Evolutionary conservation across 2,113 vertebrate genomes (phyloP).

Genomic region (Heterocephalus glaber): DNA sequence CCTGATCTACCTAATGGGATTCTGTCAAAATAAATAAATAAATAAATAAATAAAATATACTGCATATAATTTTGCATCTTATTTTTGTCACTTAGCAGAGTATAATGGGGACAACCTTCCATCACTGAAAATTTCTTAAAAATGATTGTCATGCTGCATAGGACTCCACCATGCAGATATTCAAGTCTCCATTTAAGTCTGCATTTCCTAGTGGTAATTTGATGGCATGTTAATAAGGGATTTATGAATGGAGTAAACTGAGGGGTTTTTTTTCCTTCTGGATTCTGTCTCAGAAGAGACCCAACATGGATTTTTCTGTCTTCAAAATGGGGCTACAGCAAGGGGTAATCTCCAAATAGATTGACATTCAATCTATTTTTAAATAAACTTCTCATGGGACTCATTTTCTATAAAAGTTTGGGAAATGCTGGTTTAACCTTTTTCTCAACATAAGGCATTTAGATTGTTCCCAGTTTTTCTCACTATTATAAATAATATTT

Average conservation of each 20-base stretch:
- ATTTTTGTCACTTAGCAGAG: constrained; percentile 5
- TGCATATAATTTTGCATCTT: not conserved
- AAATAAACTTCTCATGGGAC: not conserved
- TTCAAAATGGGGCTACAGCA: not conserved
- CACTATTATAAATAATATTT: constrained; percentile 44
- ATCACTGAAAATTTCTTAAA: not conserved
- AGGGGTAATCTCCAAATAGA: not conserved
- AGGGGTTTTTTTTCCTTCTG: not conserved
- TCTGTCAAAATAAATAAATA: not conserved
- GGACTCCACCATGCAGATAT: not conserved
- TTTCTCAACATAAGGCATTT: not conserved
- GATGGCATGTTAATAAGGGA: not conserved
- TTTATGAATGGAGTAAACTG: not conserved
- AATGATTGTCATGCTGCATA: not conserved
- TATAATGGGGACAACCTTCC: not conserved
- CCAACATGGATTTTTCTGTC: not conserved
- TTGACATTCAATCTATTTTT: not conserved
- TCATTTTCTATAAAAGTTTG: constrained; percentile 36
- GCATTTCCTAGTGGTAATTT: not conserved
- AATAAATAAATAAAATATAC: not conserved
- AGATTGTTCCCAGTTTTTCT: not conserved
- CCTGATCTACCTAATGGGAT: not conserved
- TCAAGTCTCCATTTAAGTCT: not conserved
- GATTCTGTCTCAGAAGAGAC: not conserved
- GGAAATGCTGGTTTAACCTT: constrained; percentile 55